A percentile compares a stretch with the other conserved stretches of the same genome.
Evolutionary conservation across 2,113 vertebrate species (phyloP).

Genomic region (Ictalurus furcatus): DNA sequence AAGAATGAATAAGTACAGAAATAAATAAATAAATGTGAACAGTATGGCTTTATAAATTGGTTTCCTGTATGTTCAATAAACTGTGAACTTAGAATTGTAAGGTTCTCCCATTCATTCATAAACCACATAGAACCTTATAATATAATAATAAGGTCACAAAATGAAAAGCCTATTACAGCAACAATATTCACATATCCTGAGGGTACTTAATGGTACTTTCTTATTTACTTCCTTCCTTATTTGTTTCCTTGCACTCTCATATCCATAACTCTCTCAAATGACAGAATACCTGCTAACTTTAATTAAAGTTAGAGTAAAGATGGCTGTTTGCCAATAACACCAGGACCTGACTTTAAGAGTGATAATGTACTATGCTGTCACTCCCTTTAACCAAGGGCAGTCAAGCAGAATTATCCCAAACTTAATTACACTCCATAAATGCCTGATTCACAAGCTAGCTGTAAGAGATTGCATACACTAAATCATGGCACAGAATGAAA

Average conservation of each 20-base stretch:
- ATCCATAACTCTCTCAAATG: constrained; percentile 22
- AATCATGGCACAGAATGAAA: constrained; percentile 22
- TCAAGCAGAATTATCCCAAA: constrained; percentile 21
- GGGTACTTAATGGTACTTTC: background rate
- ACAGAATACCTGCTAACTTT: constrained; percentile 28
- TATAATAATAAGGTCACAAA: background rate
- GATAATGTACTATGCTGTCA: constrained; percentile 31
- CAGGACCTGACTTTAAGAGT: constrained; percentile 6
- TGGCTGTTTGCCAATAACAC: constrained; percentile 34
- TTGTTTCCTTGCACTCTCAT: background rate
- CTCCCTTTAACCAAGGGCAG: constrained; percentile 18
- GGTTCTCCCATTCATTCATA: background rate
- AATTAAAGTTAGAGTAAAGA: constrained; percentile 47
- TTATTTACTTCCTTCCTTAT: background rate
- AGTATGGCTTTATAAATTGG: background rate
- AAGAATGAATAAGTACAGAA: background rate
- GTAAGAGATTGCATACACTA: constrained; percentile 11
- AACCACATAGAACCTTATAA: background rate
- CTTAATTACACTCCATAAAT: constrained; percentile 51
- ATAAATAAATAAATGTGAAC: background rate
- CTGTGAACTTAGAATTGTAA: background rate
- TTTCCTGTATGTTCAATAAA: constrained; percentile 1
- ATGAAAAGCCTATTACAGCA: background rate
- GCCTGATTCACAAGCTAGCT: constrained; percentile 27
- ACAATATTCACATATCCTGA: background rate